Conservation (phyloP, 2,888 invertebrate genomes). For the Sminthurinus aureus region DNA sequence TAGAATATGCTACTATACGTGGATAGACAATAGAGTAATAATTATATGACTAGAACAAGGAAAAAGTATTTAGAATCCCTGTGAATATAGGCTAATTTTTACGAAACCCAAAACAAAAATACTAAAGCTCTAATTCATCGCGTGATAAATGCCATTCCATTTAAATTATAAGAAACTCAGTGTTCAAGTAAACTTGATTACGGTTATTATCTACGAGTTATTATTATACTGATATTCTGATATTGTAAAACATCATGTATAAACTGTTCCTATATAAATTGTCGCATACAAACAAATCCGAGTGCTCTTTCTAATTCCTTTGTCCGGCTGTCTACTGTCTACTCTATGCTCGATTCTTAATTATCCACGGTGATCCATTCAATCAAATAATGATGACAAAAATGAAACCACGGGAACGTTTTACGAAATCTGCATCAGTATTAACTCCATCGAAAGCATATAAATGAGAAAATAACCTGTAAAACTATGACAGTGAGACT, state of each 20-base stretch:
- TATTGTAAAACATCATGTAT: neutral
- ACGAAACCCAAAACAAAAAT: neutral
- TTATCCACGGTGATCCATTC: neutral
- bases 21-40: no score
- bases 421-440: no score
- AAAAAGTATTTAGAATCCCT: neutral
- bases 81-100: neutral
- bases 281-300: neutral
- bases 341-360: no score
- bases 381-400: neutral
- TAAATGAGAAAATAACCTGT: no score
- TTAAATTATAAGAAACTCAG: neutral
- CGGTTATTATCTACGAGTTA: neutral
- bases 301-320: neutral
- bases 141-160: constrained; percentile 35
- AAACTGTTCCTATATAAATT: neutral
- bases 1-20: neutral
- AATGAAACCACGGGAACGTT: constrained; percentile 10
- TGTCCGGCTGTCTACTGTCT: neutral
- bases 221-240: neutral
- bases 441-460: no score
- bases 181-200: constrained; percentile 20
- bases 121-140: constrained; percentile 21
- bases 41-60: neutral
- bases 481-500: constrained; percentile 26